Conservation (phyloP, 2,797 vertebrate species). For the Yasuhikotakia modesta region DNA sequence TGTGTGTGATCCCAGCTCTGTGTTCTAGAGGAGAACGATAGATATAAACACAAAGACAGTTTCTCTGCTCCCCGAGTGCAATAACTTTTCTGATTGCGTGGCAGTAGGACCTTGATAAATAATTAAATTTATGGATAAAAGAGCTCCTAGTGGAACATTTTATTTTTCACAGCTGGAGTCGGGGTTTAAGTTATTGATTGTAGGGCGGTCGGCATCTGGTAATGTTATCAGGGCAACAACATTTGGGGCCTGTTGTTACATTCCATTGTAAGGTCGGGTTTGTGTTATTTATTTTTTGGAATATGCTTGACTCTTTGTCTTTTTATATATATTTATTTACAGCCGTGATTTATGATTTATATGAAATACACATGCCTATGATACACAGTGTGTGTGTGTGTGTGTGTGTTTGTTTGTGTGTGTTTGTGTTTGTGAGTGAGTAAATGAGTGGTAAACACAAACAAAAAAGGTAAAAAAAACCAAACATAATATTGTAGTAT, state of each 20-base stretch:
- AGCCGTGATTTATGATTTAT: not conserved
- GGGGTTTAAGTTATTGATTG: slow-evolving; percentile 37
- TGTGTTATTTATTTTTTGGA: not conserved
- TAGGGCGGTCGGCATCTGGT: slow-evolving; percentile 30
- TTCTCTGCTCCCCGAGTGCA: slow-evolving; percentile 8
- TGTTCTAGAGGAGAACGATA: not conserved
- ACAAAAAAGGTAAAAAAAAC: too few species aligned
- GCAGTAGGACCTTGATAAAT: slow-evolving; percentile 25
- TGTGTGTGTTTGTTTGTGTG: too few species aligned
- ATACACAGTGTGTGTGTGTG: too few species aligned
- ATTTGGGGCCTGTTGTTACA: not conserved
- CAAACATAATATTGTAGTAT: too few species aligned
- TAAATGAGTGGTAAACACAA: too few species aligned
- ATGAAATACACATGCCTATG: too few species aligned
- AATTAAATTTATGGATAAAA: slow-evolving; percentile 26
- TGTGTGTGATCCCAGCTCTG: not conserved
- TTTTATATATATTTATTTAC: not conserved
- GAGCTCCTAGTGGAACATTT: slow-evolving; percentile 12
- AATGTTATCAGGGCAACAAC: slow-evolving; percentile 7
- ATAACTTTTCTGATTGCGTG: slow-evolving; percentile 20
- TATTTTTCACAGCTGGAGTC: slow-evolving; percentile 27
- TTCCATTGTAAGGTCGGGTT: not conserved
- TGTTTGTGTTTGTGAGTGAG: too few species aligned
- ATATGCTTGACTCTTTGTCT: not conserved
- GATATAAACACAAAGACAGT: slow-evolving; percentile 10